Percentiles rank a stretch among this genome's conserved stretches.
phyloP scores from a whole-genome alignment of 1,140 invertebrate genomes.

The Drosophila tristis region DNA sequence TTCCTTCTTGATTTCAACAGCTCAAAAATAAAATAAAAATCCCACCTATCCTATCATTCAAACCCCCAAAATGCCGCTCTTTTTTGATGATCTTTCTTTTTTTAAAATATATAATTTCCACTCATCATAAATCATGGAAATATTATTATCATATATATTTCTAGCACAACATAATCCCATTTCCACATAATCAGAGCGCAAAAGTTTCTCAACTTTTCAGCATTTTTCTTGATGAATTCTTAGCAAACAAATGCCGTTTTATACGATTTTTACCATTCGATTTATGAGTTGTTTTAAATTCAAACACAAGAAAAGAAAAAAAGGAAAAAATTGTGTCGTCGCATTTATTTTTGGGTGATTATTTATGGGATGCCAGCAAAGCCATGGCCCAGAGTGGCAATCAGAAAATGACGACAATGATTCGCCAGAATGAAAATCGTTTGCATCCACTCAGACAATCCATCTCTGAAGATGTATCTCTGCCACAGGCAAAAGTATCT shows the following conservation, averaged over 20 bases:
- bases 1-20: too few relatives aligned
- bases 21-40: too few relatives aligned
- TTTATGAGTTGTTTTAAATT: constrained; percentile 72
- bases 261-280: constrained; percentile 37
- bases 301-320: background rate
- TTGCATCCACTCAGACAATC: constrained; percentile 27
- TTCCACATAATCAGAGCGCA: background rate
- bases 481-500: background rate
- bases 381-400: constrained; percentile 16
- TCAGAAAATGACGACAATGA: constrained; percentile 27
- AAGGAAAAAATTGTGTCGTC: constrained; percentile 56
- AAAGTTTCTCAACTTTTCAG: background rate
- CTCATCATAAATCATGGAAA: too few relatives aligned
- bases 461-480: constrained; percentile 30
- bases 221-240: constrained; percentile 63
- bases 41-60: too few relatives aligned
- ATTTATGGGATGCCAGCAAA: constrained; percentile 53
- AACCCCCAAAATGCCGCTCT: too few relatives aligned
- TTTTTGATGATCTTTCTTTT: too few relatives aligned
- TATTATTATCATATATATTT: too few relatives aligned
- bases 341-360: constrained; percentile 65
- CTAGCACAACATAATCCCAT: too few relatives aligned
- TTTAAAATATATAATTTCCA: too few relatives aligned
- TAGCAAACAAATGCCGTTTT: constrained; percentile 21
- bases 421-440: constrained; percentile 32